These are phyloP conservation scores for Trialeurodes vaporariorum DNA, from an alignment of 1,140 invertebrate species.

Conservation along the genomic window DNA sequence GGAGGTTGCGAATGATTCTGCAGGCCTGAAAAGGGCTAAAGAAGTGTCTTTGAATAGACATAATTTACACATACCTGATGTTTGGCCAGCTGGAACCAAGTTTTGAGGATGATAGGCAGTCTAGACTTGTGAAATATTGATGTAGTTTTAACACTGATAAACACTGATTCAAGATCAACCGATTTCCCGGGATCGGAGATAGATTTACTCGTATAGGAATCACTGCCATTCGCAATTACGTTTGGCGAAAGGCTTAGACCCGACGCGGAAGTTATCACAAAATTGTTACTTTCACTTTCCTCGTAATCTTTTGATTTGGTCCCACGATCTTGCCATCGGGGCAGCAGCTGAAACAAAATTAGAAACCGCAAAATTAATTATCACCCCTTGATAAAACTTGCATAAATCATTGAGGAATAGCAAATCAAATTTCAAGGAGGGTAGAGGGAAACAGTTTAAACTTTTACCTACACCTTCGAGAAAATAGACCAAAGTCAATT, in stretches of 20 bases:
- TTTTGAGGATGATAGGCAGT: conserved; percentile 75
- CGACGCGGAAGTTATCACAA: not conserved
- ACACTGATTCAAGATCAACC: conserved; percentile 48
- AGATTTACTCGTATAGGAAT: not conserved
- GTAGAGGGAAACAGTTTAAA: too few species aligned
- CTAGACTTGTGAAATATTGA: conserved; percentile 71
- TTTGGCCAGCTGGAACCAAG: conserved; percentile 84
- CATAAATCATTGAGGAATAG: too few species aligned
- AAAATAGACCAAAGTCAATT: too few species aligned
- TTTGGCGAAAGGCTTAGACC: not conserved
- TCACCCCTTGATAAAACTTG: too few species aligned
- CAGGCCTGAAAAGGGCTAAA: too few species aligned
- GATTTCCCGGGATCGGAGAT: not conserved
- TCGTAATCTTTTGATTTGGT: not conserved
- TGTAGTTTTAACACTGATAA: conserved; percentile 91
- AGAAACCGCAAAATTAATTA: too few species aligned
- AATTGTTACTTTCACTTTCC: not conserved
- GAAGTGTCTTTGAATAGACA: too few species aligned
- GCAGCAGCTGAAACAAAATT: not conserved
- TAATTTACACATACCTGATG: conserved; percentile 58
- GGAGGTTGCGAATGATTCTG: too few species aligned
- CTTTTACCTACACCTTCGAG: too few species aligned
- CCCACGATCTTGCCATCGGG: not conserved
- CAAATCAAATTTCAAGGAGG: too few species aligned
- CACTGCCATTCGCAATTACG: not conserved